Evolutionary conservation across 2,797 vertebrate genomes (phyloP).

Genomic region (Chiloscyllium punctatum): DNA sequence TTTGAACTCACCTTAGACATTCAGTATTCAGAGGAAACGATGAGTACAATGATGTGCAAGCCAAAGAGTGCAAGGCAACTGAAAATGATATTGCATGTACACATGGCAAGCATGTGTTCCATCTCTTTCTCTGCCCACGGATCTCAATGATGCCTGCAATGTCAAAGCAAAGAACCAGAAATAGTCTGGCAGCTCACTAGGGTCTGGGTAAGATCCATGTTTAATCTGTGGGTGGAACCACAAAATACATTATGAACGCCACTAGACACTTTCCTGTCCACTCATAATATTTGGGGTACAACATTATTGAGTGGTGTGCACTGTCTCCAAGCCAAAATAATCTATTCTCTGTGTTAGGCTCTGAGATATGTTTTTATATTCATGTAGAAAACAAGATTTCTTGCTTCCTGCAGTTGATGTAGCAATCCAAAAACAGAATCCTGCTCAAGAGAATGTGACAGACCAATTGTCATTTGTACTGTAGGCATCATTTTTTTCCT

Average conservation of each 20-base stretch:
- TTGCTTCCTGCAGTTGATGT: background rate
- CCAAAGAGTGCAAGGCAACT: background rate
- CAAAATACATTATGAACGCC: slow-evolving; percentile 6
- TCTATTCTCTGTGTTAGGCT: background rate
- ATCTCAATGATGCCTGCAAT: slow-evolving; percentile 20
- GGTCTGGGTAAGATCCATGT: slow-evolving; percentile 20
- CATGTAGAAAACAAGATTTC: background rate
- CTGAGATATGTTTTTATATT: background rate
- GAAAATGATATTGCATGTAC: slow-evolving; percentile 13
- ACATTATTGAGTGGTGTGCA: background rate
- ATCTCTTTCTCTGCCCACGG: background rate
- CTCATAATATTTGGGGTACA: slow-evolving; percentile 21
- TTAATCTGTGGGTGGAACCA: slow-evolving; percentile 33
- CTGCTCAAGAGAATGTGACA: background rate
- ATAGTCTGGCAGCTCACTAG: slow-evolving; percentile 10
- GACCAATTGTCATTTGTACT: background rate
- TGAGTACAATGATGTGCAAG: background rate
- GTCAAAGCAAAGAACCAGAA: slow-evolving; percentile 20
- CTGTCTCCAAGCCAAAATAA: slow-evolving; percentile 32
- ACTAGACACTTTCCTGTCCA: slow-evolving; percentile 8
- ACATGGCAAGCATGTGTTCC: slow-evolving; percentile 34
- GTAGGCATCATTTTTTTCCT: background rate
- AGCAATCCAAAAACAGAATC: background rate
- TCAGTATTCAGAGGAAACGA: background rate
- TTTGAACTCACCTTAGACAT: background rate